Conservation (phyloP, 2,113 vertebrate species). For the Ploceus nigricollis region DNA sequence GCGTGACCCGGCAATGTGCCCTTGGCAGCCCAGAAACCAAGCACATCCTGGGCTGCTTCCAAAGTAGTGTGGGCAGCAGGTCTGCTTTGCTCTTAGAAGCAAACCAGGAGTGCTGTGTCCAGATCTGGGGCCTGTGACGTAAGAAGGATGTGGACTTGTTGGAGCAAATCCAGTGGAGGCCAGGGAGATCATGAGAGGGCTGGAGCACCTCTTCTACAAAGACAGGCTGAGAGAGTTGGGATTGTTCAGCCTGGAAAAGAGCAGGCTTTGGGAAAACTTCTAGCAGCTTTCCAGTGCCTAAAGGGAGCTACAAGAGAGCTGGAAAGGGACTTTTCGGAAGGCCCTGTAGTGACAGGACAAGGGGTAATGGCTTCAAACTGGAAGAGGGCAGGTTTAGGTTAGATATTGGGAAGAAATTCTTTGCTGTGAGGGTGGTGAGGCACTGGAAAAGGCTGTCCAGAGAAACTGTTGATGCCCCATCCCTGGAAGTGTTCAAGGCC, state of each 20-base stretch:
- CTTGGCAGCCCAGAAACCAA: background rate
- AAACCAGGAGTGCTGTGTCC: background rate
- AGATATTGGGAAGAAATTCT: background rate
- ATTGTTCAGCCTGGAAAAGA: background rate
- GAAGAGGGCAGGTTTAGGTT: background rate
- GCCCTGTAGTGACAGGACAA: rapidly evolving
- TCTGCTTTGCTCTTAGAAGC: background rate
- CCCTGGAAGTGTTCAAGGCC: background rate
- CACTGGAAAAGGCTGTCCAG: background rate
- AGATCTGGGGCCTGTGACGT: background rate
- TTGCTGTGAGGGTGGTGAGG: background rate
- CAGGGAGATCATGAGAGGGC: background rate
- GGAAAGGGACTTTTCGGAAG: background rate
- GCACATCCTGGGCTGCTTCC: background rate
- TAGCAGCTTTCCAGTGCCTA: background rate
- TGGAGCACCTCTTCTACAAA: background rate
- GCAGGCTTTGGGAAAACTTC: background rate
- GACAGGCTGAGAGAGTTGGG: background rate
- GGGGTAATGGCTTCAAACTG: background rate
- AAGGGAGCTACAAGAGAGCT: background rate
- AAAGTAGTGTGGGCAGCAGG: background rate
- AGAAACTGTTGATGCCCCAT: background rate
- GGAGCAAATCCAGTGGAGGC: background rate
- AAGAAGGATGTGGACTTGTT: background rate
- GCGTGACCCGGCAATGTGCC: background rate